These are phyloP conservation scores for Alosa sapidissima DNA, from an alignment of 2,797 vertebrate species.

Conservation along the genomic window DNA sequence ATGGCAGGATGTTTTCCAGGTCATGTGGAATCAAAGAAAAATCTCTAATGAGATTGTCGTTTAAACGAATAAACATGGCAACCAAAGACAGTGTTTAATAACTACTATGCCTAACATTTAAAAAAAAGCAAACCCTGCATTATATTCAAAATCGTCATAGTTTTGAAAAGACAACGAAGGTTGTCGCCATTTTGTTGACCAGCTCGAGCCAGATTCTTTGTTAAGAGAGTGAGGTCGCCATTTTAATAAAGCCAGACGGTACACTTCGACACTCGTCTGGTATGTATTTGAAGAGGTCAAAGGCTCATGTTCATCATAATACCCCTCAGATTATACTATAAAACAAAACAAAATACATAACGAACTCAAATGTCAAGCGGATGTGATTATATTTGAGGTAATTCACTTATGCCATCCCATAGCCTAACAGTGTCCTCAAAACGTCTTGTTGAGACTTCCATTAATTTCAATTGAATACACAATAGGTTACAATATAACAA, in stretches of 20 bases:
- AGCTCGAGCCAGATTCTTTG: not conserved
- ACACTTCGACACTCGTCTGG: not conserved
- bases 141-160: not conserved
- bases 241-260: not conserved
- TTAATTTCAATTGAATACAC: not conserved
- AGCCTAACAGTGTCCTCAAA: too few relatives aligned
- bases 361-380: not conserved
- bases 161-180: not conserved
- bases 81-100: not conserved
- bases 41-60: not conserved
- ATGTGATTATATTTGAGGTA: not conserved
- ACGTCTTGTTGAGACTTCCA: not conserved
- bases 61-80: not conserved
- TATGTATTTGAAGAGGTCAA: not conserved
- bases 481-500: too few relatives aligned
- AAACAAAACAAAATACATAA: not conserved
- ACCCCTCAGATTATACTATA: not conserved
- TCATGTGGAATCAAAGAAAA: not conserved
- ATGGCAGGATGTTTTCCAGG: not conserved
- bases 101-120: not conserved
- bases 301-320: not conserved
- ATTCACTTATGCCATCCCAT: not conserved
- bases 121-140: not conserved
- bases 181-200: conserved; percentile 21
- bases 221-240: not conserved